Conservation (phyloP, 2,797 vertebrate species). For the Acrocephalus scirpaceus region DNA sequence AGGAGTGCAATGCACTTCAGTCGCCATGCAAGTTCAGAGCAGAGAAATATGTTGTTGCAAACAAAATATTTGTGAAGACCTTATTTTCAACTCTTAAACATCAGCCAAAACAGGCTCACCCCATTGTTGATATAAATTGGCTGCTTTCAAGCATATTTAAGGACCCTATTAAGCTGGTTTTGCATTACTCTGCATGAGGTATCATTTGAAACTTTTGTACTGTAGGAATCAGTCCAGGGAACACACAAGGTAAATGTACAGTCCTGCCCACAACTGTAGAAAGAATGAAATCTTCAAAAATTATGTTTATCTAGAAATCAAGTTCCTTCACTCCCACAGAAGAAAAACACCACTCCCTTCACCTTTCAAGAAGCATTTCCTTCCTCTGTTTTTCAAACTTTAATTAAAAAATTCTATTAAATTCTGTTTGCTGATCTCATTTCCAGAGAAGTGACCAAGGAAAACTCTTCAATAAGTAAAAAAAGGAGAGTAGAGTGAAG, state of each 20-base stretch:
- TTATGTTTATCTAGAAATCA: background rate
- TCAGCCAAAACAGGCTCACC: background rate
- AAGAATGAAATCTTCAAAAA: constrained; percentile 2
- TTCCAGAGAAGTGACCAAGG: background rate
- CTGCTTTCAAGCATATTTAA: constrained; percentile 26
- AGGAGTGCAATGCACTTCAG: background rate
- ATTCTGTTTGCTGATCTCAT: background rate
- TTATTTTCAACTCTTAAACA: constrained; percentile 22
- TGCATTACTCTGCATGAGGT: constrained; percentile 22
- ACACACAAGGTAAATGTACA: background rate
- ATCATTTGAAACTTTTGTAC: constrained; percentile 19
- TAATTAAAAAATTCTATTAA: background rate
- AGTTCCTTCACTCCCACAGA: background rate
- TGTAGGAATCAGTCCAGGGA: constrained; percentile 2
- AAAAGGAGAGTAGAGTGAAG: background rate
- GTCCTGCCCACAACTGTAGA: background rate
- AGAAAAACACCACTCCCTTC: background rate
- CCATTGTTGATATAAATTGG: constrained; percentile 23
- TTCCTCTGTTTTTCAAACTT: background rate
- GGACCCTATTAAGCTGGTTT: background rate
- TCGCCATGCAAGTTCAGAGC: background rate
- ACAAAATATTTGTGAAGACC: background rate
- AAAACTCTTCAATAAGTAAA: background rate
- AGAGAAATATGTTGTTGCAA: background rate
- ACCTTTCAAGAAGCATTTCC: background rate